Conservation (phyloP, 2,113 vertebrate species). For the Ailurus styani region DNA sequence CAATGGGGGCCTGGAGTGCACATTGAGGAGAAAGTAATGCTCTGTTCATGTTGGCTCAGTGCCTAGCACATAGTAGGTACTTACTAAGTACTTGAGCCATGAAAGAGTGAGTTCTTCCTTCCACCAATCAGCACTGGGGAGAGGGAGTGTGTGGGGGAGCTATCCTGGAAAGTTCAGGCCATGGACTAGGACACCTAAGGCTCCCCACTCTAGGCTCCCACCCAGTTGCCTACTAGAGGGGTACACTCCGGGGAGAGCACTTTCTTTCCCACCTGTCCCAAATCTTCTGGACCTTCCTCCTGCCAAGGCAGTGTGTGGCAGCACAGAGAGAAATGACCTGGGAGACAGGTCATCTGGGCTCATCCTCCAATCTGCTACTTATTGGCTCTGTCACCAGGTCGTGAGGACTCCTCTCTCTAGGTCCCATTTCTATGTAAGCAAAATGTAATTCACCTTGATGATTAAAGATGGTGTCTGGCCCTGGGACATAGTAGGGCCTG, state of each 20-base stretch:
- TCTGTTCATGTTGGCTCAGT: not conserved
- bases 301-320: not conserved
- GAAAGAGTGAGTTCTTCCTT: not conserved
- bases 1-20: not conserved
- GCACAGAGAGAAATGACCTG: not conserved
- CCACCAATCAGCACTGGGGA: not conserved
- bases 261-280: not conserved
- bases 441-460: not conserved
- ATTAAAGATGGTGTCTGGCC: not conserved
- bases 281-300: not conserved
- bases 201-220: not conserved
- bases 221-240: not conserved
- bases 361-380: not conserved
- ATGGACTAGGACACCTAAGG: not conserved
- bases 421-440: not conserved
- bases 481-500: too few relatives aligned
- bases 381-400: not conserved
- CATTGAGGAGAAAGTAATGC: rapidly evolving
- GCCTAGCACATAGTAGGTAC: not conserved
- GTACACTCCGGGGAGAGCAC: not conserved
- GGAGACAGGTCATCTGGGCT: not conserved
- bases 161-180: not conserved
- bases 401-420: not conserved
- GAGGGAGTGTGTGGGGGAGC: not conserved
- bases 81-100: not conserved